These are phyloP conservation scores for Homarus americanus DNA, from an alignment of 1,140 invertebrate genomes.

Conservation along the genomic window DNA sequence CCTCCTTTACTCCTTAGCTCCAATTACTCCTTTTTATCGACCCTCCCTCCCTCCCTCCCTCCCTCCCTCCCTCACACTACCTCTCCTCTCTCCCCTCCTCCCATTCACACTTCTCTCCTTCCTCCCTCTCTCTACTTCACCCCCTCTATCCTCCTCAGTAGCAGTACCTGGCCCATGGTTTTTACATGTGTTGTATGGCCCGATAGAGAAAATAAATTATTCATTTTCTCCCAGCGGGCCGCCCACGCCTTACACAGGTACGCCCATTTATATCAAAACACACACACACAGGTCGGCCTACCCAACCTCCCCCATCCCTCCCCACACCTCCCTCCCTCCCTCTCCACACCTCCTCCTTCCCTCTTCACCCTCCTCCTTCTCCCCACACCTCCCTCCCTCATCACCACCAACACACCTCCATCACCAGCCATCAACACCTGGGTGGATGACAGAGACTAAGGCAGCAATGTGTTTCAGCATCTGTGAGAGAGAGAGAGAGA, in stretches of 20 bases:
- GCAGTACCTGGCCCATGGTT: neutral
- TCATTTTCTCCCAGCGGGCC: neutral
- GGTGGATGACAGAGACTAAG: too few species aligned
- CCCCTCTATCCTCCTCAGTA: conserved; percentile 26
- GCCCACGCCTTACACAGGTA: conserved; percentile 4
- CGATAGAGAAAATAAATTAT: neutral
- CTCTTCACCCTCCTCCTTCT: too few species aligned
- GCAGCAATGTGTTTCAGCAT: too few species aligned
- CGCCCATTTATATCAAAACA: neutral
- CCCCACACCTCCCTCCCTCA: too few species aligned
- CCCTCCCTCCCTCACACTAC: conserved; percentile 14
- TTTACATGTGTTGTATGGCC: neutral
- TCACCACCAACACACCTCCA: too few species aligned
- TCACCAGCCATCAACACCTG: too few species aligned
- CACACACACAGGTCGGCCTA: neutral
- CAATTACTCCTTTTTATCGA: neutral
- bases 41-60: conserved; percentile 27
- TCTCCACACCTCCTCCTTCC: too few species aligned
- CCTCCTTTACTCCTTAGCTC: neutral
- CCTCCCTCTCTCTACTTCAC: conserved; percentile 22
- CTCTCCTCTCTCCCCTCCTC: conserved; percentile 38
- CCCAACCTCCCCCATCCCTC: too few species aligned
- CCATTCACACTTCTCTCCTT: conserved; percentile 1
- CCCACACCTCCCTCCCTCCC: too few species aligned
- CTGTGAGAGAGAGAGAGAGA: too few species aligned